Evolutionary conservation across 2,113 vertebrate genomes (phyloP), one percentile per base, ranked within the genome.

Genomic region (human (Homo sapiens)): DNA sequence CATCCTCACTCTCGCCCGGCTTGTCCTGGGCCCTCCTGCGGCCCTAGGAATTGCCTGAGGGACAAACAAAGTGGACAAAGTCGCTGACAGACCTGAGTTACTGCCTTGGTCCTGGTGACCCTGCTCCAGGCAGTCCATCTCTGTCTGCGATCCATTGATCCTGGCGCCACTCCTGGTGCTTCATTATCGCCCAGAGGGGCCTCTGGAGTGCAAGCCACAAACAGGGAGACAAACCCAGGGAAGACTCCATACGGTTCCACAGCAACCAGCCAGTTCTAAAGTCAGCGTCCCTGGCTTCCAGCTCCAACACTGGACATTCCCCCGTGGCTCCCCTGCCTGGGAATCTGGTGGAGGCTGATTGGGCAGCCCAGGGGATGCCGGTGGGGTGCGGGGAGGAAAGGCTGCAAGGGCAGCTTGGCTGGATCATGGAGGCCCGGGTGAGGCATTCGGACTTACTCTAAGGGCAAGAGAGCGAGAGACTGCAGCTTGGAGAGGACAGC

Each of bases 81-180:
- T 23, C 12, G 4, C 43, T 14, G 43, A 48, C 18, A 17, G 43
- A 16, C 52, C 93, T 43, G 76, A 82, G 76, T 84, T 45, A 55
- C 50, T 38, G 81, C 73, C 52, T 72, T 32, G 32, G 80, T 18
- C 23, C 13, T 61, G 8, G 61, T 1, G n/a, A 50, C 50, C 68
- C 35, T 43, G 61, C 59, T 45, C 13, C 9, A 6, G n/a, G 79
- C 17, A 17, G 8, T 45, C 50, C 50, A 4, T 32, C 48, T 76
- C 76, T 30, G 27, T 11, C 66, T 59, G 40, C 2, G 14, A n/a
- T 17, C 7, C 93, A 43, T 13, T 0, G 20, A 82, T 82, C 68
- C 88, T 48, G 68, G 75, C 0, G 0, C 75, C 5, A 3, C 35
- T 82, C 43, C 2, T 0, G 4, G 9, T 45, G 8, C 20, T 48